phyloP scores from a whole-genome alignment of 2,888 invertebrate genomes.

The Urechis unicinctus region DNA sequence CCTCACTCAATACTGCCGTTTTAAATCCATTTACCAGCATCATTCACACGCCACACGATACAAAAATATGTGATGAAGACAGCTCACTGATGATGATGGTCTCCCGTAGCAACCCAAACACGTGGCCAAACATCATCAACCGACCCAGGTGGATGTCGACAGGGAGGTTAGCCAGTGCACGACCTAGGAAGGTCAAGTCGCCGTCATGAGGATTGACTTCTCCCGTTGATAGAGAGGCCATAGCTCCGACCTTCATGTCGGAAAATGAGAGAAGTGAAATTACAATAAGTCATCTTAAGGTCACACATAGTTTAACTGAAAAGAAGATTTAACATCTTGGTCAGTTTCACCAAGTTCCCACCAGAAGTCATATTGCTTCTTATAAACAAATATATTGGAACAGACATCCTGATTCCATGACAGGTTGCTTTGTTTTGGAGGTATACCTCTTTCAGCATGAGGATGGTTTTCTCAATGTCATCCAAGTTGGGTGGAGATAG shows the following conservation, averaged over 20 bases:
- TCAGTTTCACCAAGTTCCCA: too few relatives aligned
- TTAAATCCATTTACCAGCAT: too few relatives aligned
- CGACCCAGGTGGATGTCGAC: constrained; percentile 76
- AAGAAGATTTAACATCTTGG: background rate
- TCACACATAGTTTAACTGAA: background rate
- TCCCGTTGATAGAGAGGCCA: constrained; percentile 60
- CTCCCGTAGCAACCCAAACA: constrained; percentile 78
- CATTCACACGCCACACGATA: too few relatives aligned
- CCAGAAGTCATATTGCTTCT: too few relatives aligned
- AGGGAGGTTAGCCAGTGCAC: constrained; percentile 74
- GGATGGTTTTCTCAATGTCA: constrained; percentile 73
- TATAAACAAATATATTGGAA: too few relatives aligned
- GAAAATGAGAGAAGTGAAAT: background rate
- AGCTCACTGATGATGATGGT: constrained; percentile 68
- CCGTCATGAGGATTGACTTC: constrained; percentile 63
- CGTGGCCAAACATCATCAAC: constrained; percentile 77
- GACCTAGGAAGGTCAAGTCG: constrained; percentile 78
- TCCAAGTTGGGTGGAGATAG: constrained; percentile 79
- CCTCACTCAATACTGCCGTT: too few relatives aligned
- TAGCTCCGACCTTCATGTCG: constrained; percentile 64
- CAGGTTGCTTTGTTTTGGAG: too few relatives aligned
- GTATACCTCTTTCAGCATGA: constrained; percentile 71
- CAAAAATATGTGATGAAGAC: too few relatives aligned
- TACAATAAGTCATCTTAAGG: background rate
- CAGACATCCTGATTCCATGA: too few relatives aligned